Conservation (phyloP, 1,140 invertebrate genomes). For the Zeugodacus cucurbitae region DNA sequence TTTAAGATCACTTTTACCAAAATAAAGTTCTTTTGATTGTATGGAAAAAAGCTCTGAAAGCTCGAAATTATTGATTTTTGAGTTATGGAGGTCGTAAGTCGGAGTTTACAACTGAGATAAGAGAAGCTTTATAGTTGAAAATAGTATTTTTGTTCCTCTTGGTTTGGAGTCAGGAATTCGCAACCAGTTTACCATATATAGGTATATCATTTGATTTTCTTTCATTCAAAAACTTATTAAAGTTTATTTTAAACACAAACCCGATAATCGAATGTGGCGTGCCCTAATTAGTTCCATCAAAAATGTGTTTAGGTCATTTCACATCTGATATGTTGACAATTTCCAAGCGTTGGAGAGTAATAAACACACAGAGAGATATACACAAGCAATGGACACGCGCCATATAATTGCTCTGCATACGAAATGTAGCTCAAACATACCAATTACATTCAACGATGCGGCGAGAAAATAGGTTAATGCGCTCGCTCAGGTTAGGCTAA, state of each 20-base stretch:
- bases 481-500: neutral
- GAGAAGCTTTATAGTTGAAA: no score
- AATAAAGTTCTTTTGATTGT: no score
- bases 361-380: neutral
- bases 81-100: no score
- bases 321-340: neutral
- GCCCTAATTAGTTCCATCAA: neutral
- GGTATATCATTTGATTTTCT: no score
- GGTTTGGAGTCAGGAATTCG: no score
- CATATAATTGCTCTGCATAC: neutral
- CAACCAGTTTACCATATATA: no score
- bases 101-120: no score
- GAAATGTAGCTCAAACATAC: neutral
- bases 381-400: neutral
- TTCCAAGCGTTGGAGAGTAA: neutral
- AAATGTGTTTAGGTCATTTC: neutral
- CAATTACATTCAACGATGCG: neutral
- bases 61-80: no score
- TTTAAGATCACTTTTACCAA: no score
- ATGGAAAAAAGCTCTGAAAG: no score
- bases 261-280: neutral
- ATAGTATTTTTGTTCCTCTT: no score
- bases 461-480: conserved; percentile 3
- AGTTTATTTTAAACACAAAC: neutral
- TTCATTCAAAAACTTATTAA: neutral